Base-by-base conservation (phyloP, 2,888 invertebrate genomes). In the Nycteola revayana region DNA sequence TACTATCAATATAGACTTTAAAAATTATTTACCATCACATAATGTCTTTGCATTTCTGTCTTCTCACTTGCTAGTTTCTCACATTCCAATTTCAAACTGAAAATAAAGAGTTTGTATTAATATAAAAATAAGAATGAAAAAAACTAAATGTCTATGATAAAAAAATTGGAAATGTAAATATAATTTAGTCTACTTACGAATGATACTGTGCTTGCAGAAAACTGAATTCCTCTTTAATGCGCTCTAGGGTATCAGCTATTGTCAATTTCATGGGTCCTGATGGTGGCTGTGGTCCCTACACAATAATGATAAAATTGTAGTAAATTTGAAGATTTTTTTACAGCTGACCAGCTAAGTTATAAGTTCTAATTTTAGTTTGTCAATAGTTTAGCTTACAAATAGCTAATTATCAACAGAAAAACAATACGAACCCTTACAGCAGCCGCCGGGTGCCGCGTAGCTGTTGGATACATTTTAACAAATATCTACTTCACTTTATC, bases 21-120 rank as follows among this genome's bases (percentile, higher is more conserved):
- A 55, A 58, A 42, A 51, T 40, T 49, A 56, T 55, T 93, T 91
- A 98, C 98, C 98, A 98, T 98, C 68, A 98, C 98, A 91, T 98
- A 98, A 92, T 98, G 98, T 87, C 98, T 92, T 89, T 98, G 98
- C 94, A 98, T 97, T 91, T 98, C 98, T 66, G 98, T 98, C 91
- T 98, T 98, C 90, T 98, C 98, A 85, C 94, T 95, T 51, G 96
- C 97, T 81, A 98, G 89, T 90, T 99, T 98, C 86, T 98, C 98
- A 90, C 97, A 97, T 91, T 98, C 98, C 90, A 98, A 92, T 91
- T 98, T 98, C 76, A 98, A 91, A 85, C 98, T 98, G 93, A 36
- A 81, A 80, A 57, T 41, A 50, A 53, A 32, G 26, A 50, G 39
- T 48, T 36, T n/a, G n/a, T n/a, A n/a, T n/a, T n/a, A n/a, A 4